Evolutionary conservation across 2,113 vertebrate species (phyloP), one percentile per base, ranked within the genome.

Genomic region (Pycnonotus jocosus): DNA sequence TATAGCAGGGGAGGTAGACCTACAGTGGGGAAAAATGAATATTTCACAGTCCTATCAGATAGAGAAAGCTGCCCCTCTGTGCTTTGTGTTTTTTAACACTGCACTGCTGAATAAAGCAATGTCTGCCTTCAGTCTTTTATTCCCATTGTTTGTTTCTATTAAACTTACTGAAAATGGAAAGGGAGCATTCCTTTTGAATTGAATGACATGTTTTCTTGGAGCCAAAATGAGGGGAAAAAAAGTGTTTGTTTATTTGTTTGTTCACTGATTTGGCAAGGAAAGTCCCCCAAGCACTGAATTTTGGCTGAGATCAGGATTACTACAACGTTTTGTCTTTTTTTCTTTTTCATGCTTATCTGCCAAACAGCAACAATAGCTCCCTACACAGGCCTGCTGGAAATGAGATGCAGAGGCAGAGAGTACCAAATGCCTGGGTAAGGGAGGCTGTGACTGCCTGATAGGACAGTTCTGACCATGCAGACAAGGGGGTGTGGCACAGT

Each of bases 231-330:
- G 23, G 28, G 31, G 24, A 2, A 2, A 42, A 78, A 78, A 24
- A 38, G 48, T 48, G 60, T 83, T 86, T 90, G 84, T 92, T 95
- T 96, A 57, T 96, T 95, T 96, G 92, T 94, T 96, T 93, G 51
- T 83, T 88, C 86, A 68, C 42, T 78, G 80, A 92, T 88, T 93
- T 96, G 95, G 89, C 94, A 95, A 91, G 35, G 45, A 42, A 95
- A 84, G 47, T 87, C 83, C 77, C 57, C 40, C 15, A 68, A 48
- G 83, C 83, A 60, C 92, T 81, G 83, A 92, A 92, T 95, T 95
- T 89, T 95, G 95, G 94, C 93, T 91, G 48, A 37, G 56, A 84
- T 68, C 37, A 68, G 72, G 82, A 80, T 68, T 88, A 86, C 88
- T 92, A 80, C 82, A 93, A 69, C 61, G 81, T 94, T 95, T 96